Conservation (phyloP, 2,113 vertebrate species). For the Scomber scombrus region DNA sequence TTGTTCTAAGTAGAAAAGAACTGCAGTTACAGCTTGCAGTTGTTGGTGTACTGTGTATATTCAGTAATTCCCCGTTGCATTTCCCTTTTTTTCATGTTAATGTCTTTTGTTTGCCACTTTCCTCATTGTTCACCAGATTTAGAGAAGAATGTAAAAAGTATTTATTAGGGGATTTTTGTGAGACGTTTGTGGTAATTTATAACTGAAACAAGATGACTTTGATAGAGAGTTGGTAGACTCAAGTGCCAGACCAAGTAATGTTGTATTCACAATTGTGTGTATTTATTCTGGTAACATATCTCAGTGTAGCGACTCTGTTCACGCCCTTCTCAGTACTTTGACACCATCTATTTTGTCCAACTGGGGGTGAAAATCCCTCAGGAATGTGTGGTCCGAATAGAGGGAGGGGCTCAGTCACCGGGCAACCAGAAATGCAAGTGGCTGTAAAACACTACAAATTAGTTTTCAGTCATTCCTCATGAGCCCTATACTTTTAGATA, state of each 20-base stretch:
- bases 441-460: neutral
- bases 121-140: slow-evolving; percentile 47
- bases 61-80: neutral
- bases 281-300: slow-evolving; percentile 27
- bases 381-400: slow-evolving; percentile 57
- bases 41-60: slow-evolving; percentile 6
- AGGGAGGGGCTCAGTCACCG: slow-evolving; percentile 35
- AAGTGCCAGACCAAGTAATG: slow-evolving; percentile 45
- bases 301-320: neutral
- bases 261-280: slow-evolving; percentile 31
- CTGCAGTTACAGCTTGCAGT: neutral
- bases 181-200: slow-evolving; percentile 34
- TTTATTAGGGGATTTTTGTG: slow-evolving; percentile 59
- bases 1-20: slow-evolving; percentile 8
- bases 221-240: slow-evolving; percentile 8
- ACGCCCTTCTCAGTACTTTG: neutral
- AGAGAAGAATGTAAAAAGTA: slow-evolving; percentile 55
- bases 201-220: slow-evolving; percentile 20
- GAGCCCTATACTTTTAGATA: neutral
- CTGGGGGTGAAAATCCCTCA: slow-evolving; percentile 43
- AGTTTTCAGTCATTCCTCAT: slow-evolving; percentile 24
- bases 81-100: neutral
- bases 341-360: slow-evolving; percentile 14
- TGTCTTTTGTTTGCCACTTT: slow-evolving; percentile 27
- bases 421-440: slow-evolving; percentile 41